Conservation (phyloP, 2,797 vertebrate genomes). For the Myotis vivesi region DNA sequence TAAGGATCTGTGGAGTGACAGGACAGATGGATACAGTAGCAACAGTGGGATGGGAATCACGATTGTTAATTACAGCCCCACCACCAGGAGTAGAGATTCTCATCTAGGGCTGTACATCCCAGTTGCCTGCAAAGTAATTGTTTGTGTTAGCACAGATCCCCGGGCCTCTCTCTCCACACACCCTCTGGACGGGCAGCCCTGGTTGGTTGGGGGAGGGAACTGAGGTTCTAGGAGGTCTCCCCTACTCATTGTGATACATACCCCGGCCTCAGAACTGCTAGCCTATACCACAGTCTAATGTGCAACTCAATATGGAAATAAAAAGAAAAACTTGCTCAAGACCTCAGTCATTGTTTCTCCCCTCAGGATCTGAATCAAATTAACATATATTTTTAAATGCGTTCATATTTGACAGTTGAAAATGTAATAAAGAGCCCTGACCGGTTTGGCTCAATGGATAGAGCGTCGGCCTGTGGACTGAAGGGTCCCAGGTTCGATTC, state of each 20-base stretch:
- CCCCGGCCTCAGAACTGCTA: not conserved
- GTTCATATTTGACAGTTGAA: slow-evolving; percentile 24
- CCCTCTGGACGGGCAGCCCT: not conserved
- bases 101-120: not conserved
- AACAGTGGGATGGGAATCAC: not conserved
- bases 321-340: not conserved
- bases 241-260: not conserved
- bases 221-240: not conserved
- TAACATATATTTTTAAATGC: not conserved
- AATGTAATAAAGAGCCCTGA: slow-evolving; percentile 34
- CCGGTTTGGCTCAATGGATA: no score
- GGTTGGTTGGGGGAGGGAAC: no score
- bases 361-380: slow-evolving; percentile 10
- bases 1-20: not conserved
- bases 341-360: not conserved
- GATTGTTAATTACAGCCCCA: no score
- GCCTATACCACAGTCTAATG: not conserved
- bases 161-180: not conserved
- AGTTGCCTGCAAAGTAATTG: not conserved
- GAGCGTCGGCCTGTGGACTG: no score
- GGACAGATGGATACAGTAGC: not conserved
- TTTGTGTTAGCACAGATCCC: not conserved
- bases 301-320: not conserved
- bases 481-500: no score
- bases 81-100: not conserved